A percentile compares a stretch with the other conserved stretches of the same genome.
Evolutionary conservation across 1,140 invertebrate species (phyloP).

Genomic region (Panagrolaimus sp.): DNA sequence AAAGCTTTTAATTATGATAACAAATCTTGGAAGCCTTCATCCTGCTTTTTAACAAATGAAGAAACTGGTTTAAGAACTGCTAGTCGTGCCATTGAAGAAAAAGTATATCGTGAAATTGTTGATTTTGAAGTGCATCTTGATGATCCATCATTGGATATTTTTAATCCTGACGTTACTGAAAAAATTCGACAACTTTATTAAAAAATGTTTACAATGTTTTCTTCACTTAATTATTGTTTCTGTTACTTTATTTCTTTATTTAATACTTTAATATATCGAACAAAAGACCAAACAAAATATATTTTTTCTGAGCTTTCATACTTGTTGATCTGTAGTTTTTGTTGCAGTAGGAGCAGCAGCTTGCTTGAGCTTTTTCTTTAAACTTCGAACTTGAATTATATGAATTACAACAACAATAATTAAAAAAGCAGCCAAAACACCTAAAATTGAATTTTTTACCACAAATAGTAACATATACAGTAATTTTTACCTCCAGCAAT

Average conservation of each 20-base stretch:
- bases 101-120: constrained; percentile 34
- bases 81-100: constrained; percentile 33
- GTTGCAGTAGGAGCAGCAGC: neutral
- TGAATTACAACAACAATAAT: neutral
- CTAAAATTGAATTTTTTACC: no score
- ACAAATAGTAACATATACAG: no score
- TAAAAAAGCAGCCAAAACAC: neutral
- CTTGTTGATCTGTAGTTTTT: neutral
- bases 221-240: neutral
- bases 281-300: neutral
- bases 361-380: neutral
- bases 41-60: constrained; percentile 18
- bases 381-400: constrained; percentile 9
- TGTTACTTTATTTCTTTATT: constrained; percentile 7
- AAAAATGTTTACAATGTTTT: neutral
- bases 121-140: constrained; percentile 44
- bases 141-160: constrained; percentile 29
- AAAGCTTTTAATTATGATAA: constrained; percentile 25
- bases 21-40: constrained; percentile 25
- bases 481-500: neutral
- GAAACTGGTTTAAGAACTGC: neutral
- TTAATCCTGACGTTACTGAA: constrained; percentile 23
- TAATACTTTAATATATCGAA: neutral
- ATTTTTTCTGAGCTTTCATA: neutral
- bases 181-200: constrained; percentile 8